Base-by-base conservation (phyloP, 2,113 vertebrate species). In the Gobio gobio region DNA sequence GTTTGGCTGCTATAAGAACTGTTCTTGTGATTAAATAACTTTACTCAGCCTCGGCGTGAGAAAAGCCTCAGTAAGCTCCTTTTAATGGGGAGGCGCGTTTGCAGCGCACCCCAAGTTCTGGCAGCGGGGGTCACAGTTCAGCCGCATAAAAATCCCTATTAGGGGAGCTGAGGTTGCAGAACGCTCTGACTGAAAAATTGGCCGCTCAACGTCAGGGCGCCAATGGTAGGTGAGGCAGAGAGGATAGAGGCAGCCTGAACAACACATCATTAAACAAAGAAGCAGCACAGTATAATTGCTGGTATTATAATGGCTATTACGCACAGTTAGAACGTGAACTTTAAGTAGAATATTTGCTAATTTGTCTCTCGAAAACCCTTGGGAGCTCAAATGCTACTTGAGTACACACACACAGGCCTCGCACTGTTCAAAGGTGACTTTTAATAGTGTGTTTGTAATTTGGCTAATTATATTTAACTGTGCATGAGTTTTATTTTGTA, bases 91-190 rank as follows among this genome's bases (percentile, higher is more conserved):
- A 93, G 94, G 90, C 66, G 68, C 91, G 92, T 96, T 95, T 91
- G 83, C 95, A 88, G 92, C 85, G 89, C 90, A 89, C 88, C 91
- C 89, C 84, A 68, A 92, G 88, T 93, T 86, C 89, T 94, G 90
- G 88, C 93, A 88, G 89, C 83, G 43, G 91, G 94, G 95, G 95
- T 96, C 95, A 93, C 43, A 91, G 93, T 92, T 95, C 89, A 92
- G 91, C 80, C 88, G 91, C 91, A 90, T 89, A 90, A 93, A 91
- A 91, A 88, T 88, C 88, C 92, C 91, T 95, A 94, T 93, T 95
- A 93, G 90, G 88, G 91, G 93, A 96, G 95, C 95, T 97, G 96
- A 97, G 94, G 89, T 92, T 94, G 97, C 96, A 96, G 89, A 97
- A 96, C 92, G 82, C 89, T 86, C 91, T 33, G 92, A 91, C 91